These are phyloP conservation scores for Gallinago solitaria DNA, from an alignment of 2,797 vertebrate genomes.

Conservation along the genomic window DNA sequence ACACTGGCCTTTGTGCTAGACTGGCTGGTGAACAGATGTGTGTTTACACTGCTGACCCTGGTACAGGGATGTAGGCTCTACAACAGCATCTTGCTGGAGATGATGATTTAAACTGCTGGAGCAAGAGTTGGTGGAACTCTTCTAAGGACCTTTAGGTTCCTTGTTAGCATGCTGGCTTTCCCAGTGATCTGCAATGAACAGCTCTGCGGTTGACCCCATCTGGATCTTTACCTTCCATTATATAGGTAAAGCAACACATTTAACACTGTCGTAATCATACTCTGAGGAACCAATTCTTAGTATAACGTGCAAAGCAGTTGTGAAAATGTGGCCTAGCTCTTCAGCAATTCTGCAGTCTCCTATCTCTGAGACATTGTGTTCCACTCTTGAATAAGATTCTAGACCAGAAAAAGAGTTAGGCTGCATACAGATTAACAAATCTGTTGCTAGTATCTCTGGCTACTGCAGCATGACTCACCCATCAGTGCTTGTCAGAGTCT, in stretches of 20 bases:
- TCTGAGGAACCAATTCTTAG: neutral
- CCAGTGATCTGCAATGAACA: neutral
- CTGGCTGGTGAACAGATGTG: neutral
- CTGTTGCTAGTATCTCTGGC: slow-evolving; percentile 75
- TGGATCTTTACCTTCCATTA: neutral
- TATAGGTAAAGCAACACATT: neutral
- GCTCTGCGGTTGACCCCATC: neutral
- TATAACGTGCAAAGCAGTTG: neutral
- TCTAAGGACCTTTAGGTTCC: neutral
- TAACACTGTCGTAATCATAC: neutral
- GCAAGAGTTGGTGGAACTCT: neutral
- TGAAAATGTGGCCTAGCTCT: neutral
- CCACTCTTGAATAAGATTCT: slow-evolving; percentile 68
- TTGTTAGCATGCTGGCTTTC: neutral
- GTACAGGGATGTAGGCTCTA: neutral
- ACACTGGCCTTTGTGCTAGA: neutral
- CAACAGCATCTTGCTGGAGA: neutral
- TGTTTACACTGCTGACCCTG: neutral
- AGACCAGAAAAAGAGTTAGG: slow-evolving; percentile 69
- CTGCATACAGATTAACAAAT: slow-evolving; percentile 77
- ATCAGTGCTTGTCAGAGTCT: slow-evolving; percentile 74
- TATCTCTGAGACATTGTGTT: slow-evolving; percentile 58
- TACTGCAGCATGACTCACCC: slow-evolving; percentile 81
- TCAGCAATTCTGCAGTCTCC: slow-evolving; percentile 45
- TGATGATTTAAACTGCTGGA: neutral